These are phyloP conservation scores for Arctocebus calabarensis DNA, from an alignment of 2,797 vertebrate genomes.

Conservation along the genomic window DNA sequence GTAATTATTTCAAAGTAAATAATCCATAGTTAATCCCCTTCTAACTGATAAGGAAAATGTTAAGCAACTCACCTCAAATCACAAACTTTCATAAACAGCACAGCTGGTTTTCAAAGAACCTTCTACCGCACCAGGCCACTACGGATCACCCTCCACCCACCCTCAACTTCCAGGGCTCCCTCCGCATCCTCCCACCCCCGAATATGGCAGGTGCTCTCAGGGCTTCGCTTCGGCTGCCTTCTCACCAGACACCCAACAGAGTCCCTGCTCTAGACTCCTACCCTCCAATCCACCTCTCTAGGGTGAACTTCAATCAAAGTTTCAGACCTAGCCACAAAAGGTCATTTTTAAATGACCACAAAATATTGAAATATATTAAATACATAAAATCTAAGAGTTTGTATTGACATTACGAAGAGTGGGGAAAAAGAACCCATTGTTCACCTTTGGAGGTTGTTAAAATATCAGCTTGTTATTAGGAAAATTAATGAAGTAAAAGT, in stretches of 20 bases:
- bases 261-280: not conserved
- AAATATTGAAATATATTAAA: constrained; percentile 42
- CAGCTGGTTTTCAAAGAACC: not conserved
- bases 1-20: constrained; percentile 52
- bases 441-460: not conserved
- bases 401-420: not conserved
- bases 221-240: not conserved
- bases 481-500: constrained; percentile 2
- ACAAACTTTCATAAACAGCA: not conserved
- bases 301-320: not conserved
- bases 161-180: not conserved
- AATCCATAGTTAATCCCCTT: constrained; percentile 35
- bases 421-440: not conserved
- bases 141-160: not conserved
- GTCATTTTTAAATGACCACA: constrained; percentile 15
- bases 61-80: not conserved
- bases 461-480: not conserved
- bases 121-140: not conserved
- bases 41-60: not conserved
- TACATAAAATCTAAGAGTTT: not conserved
- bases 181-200: no score
- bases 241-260: not conserved
- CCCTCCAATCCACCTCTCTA: not conserved
- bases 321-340: not conserved
- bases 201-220: not conserved